A percentile compares a stretch with the other conserved stretches of the same genome.
Evolutionary conservation across 2,797 vertebrate genomes (phyloP).

Genomic region (Hoplostethus atlanticus): DNA sequence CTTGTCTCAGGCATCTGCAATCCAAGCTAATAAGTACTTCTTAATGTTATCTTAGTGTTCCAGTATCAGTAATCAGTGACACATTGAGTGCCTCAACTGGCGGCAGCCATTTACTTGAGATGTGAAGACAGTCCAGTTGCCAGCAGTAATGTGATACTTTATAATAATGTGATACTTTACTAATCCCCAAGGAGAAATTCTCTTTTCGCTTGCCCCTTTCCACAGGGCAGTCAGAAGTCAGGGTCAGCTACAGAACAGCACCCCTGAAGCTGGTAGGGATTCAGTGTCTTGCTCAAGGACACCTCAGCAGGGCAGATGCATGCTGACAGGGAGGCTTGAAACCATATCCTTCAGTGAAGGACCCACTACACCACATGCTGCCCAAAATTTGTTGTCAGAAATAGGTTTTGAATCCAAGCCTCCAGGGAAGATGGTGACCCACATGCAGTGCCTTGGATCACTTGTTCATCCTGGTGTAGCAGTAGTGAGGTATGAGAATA

Average conservation of each 20-base stretch:
- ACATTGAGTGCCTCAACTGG: conserved; percentile 2
- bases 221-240: conserved; percentile 12
- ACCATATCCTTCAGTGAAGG: too few relatives aligned
- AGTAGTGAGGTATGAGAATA: conserved; percentile 18
- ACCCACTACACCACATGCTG: not conserved
- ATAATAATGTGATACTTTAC: too few relatives aligned
- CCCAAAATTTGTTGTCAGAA: not conserved
- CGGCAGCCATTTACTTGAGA: not conserved
- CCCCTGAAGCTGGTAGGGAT: not conserved
- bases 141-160: too few relatives aligned
- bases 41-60: conserved; percentile 42
- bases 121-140: not conserved
- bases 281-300: too few relatives aligned
- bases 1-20: conserved; percentile 32
- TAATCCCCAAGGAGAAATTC: not conserved
- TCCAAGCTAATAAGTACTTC: conserved; percentile 55
- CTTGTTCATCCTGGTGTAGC: not conserved
- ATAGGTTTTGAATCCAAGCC: too few relatives aligned
- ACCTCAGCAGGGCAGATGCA: too few relatives aligned
- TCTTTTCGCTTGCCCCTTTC: not conserved
- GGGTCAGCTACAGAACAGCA: not conserved
- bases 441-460: not conserved
- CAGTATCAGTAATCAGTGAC: conserved; percentile 37
- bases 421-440: too few relatives aligned
- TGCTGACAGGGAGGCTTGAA: not conserved